Base-by-base conservation (phyloP, 2,113 vertebrate species). In the Cyphomyrus plagiostoma region DNA sequence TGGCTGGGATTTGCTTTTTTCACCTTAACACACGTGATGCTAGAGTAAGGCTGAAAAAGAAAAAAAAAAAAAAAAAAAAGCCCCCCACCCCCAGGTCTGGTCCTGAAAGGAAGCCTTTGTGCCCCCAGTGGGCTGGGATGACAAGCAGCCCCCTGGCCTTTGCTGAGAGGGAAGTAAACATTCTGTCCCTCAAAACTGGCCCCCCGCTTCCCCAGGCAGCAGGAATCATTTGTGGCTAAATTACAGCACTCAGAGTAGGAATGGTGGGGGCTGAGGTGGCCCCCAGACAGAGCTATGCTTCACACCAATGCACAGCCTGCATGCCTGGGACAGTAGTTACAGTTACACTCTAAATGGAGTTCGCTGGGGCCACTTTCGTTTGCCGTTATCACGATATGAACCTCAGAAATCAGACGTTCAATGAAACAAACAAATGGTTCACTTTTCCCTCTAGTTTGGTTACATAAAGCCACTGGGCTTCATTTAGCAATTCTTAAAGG, bases 61-160 rank as follows among this genome's bases (percentile, higher is more conserved):
- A n/a, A n/a, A n/a, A n/a, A n/a, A n/a, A n/a, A n/a, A n/a, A n/a
- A n/a, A n/a, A n/a, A n/a, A 66, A 50, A 70, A 62, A 30, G 3
- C 17, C 86, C 86, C 52, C 86, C 26, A 0, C 52, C 49, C 86
- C 86, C 86, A 88, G 86, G 53, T 1, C 86, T 42, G 30, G 13
- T 80, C 35, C 74, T 88, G 87, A 88, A 88, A 88, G 87, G 87
- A 53, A 66, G 49, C 39, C 87, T 88, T 88, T 88, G 87, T 88
- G 56, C 35, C 21, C 52, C 26, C 85, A 86, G 46, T 42, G 48
- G 26, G 48, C 85, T n/a, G 11, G 49, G 48, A 23, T 42, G 35
- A 42, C 74, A 42, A 42, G 74, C 35, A 80, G 74, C 74, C 74
- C 35, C 30, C 74, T 80, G 35, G 35, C 74, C 74, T 80, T 80